Conservation (phyloP, 2,113 vertebrate genomes). For the Cranoglanis bouderius region DNA sequence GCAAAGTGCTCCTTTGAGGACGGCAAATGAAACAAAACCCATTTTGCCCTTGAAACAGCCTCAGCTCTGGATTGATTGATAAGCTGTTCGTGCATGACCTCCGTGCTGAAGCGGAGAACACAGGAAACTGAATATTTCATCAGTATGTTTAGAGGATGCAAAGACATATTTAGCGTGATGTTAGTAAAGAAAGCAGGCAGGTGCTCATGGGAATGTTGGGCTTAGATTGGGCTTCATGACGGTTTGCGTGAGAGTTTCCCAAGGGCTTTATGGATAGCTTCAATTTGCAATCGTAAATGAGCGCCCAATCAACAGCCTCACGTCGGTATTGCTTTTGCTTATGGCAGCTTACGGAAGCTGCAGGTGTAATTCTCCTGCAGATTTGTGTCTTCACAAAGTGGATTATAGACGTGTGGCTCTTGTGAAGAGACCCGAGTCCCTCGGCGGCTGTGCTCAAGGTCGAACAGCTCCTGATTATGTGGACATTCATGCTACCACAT, state of each 20-base stretch:
- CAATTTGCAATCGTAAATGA: constrained; percentile 38
- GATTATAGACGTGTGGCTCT: constrained; percentile 34
- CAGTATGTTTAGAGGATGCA: constrained; percentile 37
- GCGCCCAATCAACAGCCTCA: constrained; percentile 22
- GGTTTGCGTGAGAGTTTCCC: constrained; percentile 47
- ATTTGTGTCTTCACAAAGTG: constrained; percentile 21
- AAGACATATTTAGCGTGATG: constrained; percentile 34
- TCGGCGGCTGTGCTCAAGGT: constrained; percentile 22
- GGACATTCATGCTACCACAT: not conserved
- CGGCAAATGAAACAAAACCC: constrained; percentile 37
- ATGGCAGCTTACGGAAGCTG: constrained; percentile 7
- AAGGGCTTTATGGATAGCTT: constrained; percentile 41
- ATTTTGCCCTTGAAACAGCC: constrained; percentile 45
- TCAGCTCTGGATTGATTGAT: constrained; percentile 38
- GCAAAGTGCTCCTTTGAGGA: constrained; percentile 41
- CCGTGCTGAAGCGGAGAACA: constrained; percentile 5
- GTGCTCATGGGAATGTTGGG: not conserved
- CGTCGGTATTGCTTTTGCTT: not conserved
- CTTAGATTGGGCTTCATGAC: constrained; percentile 31
- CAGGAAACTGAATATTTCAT: constrained; percentile 27
- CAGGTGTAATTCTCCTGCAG: constrained; percentile 21
- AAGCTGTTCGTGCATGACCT: constrained; percentile 24
- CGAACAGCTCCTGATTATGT: constrained; percentile 12
- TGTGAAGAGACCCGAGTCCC: constrained; percentile 2
- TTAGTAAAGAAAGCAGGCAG: constrained; percentile 9